Percentiles rank a stretch among this genome's conserved stretches.
These are phyloP conservation scores for Nipponia nippon DNA, from an alignment of 2,113 vertebrate species.

Conservation along the genomic window DNA sequence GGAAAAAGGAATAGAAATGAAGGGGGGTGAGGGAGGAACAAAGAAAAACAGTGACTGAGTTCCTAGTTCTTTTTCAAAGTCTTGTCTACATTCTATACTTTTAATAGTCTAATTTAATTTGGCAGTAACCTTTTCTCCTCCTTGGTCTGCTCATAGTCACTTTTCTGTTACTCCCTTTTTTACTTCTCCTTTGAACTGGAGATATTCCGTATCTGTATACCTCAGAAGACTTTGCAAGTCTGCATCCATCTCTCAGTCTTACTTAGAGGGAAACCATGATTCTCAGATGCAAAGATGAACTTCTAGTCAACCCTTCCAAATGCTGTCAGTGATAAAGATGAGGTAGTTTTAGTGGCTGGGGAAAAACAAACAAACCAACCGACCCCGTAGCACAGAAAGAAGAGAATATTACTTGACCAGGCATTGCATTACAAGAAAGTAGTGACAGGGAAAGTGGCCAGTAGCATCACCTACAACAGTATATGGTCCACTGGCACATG, in stretches of 20 bases:
- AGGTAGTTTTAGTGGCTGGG: neutral
- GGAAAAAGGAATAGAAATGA: neutral
- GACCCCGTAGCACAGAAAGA: neutral
- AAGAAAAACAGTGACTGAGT: neutral
- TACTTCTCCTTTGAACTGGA: neutral
- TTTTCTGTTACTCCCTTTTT: neutral
- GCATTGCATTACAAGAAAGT: neutral
- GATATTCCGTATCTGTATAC: neutral
- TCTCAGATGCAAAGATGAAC: neutral
- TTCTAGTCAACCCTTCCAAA: neutral
- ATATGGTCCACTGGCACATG: neutral
- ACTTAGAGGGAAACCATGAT: neutral
- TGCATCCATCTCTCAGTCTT: neutral
- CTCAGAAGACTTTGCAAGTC: neutral
- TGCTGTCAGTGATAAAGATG: neutral
- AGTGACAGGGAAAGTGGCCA: neutral
- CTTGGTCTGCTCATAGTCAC: neutral
- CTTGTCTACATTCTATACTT: neutral
- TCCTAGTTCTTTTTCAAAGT: neutral
- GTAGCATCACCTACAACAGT: neutral
- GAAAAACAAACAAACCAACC: neutral
- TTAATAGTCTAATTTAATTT: neutral
- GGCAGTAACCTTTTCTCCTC: neutral
- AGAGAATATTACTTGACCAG: neutral
- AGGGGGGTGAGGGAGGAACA: fast-evolving